These are phyloP conservation scores for Apaloderma vittatum DNA, from an alignment of 2,113 vertebrate species.

Conservation along the genomic window DNA sequence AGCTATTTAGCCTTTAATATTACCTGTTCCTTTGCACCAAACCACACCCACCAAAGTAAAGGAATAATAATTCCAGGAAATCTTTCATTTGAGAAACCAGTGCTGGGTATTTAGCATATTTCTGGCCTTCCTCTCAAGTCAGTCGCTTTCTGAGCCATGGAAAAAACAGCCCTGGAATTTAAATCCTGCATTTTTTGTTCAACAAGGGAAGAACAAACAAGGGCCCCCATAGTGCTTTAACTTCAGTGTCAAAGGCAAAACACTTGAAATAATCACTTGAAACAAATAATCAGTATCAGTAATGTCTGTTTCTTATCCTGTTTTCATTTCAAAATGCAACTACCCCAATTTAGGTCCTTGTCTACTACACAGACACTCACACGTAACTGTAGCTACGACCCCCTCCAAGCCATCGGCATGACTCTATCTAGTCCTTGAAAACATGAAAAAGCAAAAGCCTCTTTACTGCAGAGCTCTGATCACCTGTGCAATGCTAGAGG, in stretches of 20 bases:
- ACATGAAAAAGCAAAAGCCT: background rate
- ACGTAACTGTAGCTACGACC: background rate
- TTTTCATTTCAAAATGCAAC: background rate
- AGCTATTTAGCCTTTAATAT: background rate
- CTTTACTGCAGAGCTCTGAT: background rate
- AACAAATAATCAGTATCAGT: background rate
- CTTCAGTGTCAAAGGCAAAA: background rate
- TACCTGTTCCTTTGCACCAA: background rate
- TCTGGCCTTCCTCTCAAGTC: background rate
- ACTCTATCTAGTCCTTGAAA: background rate
- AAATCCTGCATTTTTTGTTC: background rate
- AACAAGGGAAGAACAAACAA: background rate
- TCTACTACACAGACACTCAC: background rate
- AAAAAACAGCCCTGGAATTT: background rate
- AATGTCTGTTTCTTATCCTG: background rate
- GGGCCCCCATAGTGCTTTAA: background rate
- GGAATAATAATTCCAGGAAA: slow-evolving; percentile 49
- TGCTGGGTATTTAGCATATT: slow-evolving; percentile 27
- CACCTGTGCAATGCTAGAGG: background rate
- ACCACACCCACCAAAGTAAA: slow-evolving; percentile 16
- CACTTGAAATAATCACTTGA: background rate
- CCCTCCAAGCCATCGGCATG: background rate
- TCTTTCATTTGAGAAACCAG: slow-evolving; percentile 36
- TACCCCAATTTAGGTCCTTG: background rate
- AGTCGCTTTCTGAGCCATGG: background rate